phyloP scores from a whole-genome alignment of 1,140 invertebrate species.

The Belonocnema kinseyi region DNA sequence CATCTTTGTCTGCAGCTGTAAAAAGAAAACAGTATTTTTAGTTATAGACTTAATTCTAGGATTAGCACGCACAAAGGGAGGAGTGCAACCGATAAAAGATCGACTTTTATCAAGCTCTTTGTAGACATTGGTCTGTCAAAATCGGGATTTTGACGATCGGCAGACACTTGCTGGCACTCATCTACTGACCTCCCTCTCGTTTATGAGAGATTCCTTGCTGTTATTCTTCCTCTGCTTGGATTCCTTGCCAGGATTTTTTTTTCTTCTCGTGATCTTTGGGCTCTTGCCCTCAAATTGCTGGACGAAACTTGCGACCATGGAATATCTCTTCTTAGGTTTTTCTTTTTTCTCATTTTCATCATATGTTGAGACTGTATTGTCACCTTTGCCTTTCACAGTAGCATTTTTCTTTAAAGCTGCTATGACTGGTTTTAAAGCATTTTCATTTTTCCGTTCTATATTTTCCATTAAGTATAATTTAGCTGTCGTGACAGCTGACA shows the following conservation, averaged over 20 bases:
- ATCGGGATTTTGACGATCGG: conserved; percentile 49
- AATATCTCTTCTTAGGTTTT: conserved; percentile 66
- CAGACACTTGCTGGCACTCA: conserved; percentile 45
- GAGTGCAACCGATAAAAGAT: conserved; percentile 37
- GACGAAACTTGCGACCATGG: conserved; percentile 70
- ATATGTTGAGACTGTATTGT: not conserved
- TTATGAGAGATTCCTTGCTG: conserved; percentile 64
- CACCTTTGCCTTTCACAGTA: not conserved
- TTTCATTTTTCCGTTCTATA: conserved; percentile 23
- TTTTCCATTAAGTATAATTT: conserved; percentile 44
- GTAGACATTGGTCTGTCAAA: conserved; percentile 70
- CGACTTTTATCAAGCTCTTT: conserved; percentile 65
- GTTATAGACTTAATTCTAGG: conserved; percentile 23
- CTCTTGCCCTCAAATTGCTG: conserved; percentile 68
- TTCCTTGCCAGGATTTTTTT: conserved; percentile 54
- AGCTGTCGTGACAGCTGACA: conserved; percentile 30
- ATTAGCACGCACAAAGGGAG: conserved; percentile 33
- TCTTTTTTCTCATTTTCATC: conserved; percentile 36
- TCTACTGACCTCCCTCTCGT: conserved; percentile 75
- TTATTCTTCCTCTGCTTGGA: conserved; percentile 50
- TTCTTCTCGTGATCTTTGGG: conserved; percentile 45
- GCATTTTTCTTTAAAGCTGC: conserved; percentile 14
- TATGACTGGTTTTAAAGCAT: conserved; percentile 13
- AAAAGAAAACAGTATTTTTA: too few relatives aligned
- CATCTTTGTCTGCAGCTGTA: too few relatives aligned